phyloP scores from a whole-genome alignment of 2,888 invertebrate genomes.

The Acanthosepion lycidas region DNA sequence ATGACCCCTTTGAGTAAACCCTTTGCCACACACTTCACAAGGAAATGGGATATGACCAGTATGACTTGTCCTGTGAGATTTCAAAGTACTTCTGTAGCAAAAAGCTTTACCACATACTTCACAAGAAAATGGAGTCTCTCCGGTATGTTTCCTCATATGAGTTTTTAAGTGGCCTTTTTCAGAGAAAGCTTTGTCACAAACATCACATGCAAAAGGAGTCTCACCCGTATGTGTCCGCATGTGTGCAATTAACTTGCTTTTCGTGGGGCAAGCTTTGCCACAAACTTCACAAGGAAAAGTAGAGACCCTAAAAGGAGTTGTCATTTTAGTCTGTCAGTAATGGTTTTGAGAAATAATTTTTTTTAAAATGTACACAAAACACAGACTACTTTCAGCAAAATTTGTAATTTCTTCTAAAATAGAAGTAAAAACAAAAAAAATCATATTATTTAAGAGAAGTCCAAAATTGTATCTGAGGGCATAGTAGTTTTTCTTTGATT shows the following conservation, averaged over 20 bases:
- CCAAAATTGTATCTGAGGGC: too few relatives aligned
- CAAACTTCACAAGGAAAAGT: background rate
- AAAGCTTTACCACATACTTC: slow-evolving; percentile 7
- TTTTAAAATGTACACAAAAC: too few relatives aligned
- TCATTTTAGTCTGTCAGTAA: too few relatives aligned
- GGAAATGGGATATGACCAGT: slow-evolving; percentile 3
- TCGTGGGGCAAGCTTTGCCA: background rate
- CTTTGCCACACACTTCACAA: slow-evolving; percentile 34
- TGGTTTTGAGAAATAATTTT: too few relatives aligned
- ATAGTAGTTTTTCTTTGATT: too few relatives aligned
- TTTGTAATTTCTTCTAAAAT: too few relatives aligned
- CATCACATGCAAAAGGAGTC: background rate
- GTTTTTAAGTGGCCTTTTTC: background rate
- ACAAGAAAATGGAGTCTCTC: background rate
- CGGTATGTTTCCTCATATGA: background rate
- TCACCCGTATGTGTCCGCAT: background rate
- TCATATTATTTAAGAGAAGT: too few relatives aligned
- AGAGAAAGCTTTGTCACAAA: slow-evolving; percentile 13
- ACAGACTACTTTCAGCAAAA: too few relatives aligned
- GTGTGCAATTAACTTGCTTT: background rate
- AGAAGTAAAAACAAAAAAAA: too few relatives aligned
- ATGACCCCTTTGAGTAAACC: background rate
- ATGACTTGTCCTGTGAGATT: background rate
- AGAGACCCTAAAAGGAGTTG: too few relatives aligned
- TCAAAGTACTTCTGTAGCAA: background rate